Base-by-base conservation (phyloP, 1,140 invertebrate genomes). In the Drosophila subobscura region DNA sequence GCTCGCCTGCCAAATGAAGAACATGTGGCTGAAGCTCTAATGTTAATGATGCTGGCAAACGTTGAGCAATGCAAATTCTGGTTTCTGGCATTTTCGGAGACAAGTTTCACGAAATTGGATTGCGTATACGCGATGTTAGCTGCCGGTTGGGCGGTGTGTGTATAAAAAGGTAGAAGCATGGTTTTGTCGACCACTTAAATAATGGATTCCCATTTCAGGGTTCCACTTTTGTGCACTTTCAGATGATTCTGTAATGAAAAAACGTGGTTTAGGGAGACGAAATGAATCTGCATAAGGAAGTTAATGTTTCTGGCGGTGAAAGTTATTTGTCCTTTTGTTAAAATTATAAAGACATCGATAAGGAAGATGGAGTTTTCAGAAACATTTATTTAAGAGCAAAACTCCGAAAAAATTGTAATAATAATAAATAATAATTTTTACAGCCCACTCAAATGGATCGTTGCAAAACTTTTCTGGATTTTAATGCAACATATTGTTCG, bases 71-170 rank as follows among this genome's bases (percentile, higher is more conserved):
- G 65, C 65, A 49, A 68, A 67, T 67, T 68, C 65, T 68, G n/a
- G 63, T 66, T 66, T 66, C 49, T 27, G 5, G 47, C 37, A 33
- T 42, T 52, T 52, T n/a, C 5, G 37, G 14, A 12, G 42, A 47
- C 49, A 55, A 55, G 42, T 49, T 40, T 65, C 44, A 22, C 5
- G 20, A 20, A 40, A 33, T 42, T 16, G n/a, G 12, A 44, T 61
- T 71, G 76, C 76, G 76, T 78, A 72, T 78, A 78, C 75, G 76
- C 76, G 78, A 40, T 50, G 45, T 40, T 72, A 42, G 52, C 47
- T 33, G n/a, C 23, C 25, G 27, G 45, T 42, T 29, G 5, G 6
- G 5, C 5, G 5, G 1, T n/a, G 16, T 20, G 1, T 20, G 16
- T 20, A 20, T 20, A 20, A 3, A n/a, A 29, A 27, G 42, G 41